These are phyloP conservation scores for Syrphus vitripennis DNA, from an alignment of 2,888 invertebrate genomes.

Conservation along the genomic window DNA sequence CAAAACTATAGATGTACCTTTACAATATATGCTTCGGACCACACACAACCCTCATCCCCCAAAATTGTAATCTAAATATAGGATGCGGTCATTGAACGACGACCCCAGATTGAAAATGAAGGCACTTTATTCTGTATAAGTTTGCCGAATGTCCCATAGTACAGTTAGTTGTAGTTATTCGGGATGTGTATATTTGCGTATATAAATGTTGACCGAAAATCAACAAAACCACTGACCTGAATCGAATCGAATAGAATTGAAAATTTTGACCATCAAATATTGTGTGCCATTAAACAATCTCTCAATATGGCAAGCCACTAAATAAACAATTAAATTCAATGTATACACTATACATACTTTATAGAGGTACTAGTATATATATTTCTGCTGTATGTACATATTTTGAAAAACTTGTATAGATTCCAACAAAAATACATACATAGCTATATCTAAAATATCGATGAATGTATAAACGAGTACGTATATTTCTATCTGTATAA, in stretches of 20 bases:
- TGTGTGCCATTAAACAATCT: conserved; percentile 45
- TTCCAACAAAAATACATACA: too few species aligned
- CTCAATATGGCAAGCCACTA: conserved; percentile 29
- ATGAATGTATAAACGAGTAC: too few species aligned
- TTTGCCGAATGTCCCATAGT: too few species aligned
- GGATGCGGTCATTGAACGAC: conserved; percentile 27
- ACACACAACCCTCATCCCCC: not conserved
- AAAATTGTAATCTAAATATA: not conserved
- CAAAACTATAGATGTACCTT: not conserved
- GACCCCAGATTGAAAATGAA: not conserved
- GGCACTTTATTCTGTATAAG: not conserved
- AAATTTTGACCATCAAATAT: conserved; percentile 46
- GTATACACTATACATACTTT: not conserved
- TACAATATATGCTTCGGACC: not conserved
- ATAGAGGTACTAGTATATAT: not conserved
- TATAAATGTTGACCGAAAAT: conserved; percentile 40
- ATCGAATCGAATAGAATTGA: conserved; percentile 43
- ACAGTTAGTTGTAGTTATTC: not conserved
- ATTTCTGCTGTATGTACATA: too few species aligned
- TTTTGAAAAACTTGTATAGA: too few species aligned
- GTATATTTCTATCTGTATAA: not conserved
- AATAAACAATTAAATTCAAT: conserved; percentile 29
- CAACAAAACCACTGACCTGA: conserved; percentile 59
- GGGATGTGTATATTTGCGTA: not conserved
- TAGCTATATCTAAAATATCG: too few species aligned